These are phyloP conservation scores for Trimorus sp. DNA, from an alignment of 2,888 invertebrate genomes.

Conservation along the genomic window DNA sequence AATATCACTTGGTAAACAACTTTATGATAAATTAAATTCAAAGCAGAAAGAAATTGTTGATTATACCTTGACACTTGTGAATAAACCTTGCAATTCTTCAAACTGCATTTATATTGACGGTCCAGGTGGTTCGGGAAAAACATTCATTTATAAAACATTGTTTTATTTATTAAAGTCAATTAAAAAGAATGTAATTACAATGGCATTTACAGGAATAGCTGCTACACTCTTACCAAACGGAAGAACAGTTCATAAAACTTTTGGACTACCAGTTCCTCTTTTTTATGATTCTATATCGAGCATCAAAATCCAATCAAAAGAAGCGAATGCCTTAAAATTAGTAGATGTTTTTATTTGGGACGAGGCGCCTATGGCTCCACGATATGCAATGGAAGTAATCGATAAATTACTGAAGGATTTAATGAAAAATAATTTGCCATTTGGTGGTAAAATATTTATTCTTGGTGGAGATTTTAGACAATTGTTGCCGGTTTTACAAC, in stretches of 20 bases:
- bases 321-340: constrained; percentile 6
- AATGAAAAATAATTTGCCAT: constrained; percentile 65
- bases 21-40: background rate
- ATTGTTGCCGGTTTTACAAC: constrained; percentile 40
- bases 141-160: background rate
- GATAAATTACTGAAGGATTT: constrained; percentile 66
- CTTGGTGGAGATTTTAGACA: constrained; percentile 21
- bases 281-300: constrained; percentile 29
- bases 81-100: background rate
- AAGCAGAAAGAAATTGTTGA: background rate
- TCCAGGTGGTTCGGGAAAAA: no score
- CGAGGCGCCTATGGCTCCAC: constrained; percentile 4
- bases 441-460: constrained; percentile 37
- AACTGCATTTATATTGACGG: no score
- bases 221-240: constrained; percentile 69
- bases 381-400: constrained; percentile 21
- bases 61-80: background rate
- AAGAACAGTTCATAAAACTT: constrained; percentile 74
- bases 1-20: background rate
- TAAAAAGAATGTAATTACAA: constrained; percentile 34
- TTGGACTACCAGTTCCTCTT: constrained; percentile 62
- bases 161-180: background rate
- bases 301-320: constrained; percentile 4
- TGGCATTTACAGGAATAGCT: no score
- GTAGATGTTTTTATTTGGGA: no score